Base-by-base conservation (phyloP, 2,888 invertebrate species). In the Parapristionchus giblindavisi region DNA sequence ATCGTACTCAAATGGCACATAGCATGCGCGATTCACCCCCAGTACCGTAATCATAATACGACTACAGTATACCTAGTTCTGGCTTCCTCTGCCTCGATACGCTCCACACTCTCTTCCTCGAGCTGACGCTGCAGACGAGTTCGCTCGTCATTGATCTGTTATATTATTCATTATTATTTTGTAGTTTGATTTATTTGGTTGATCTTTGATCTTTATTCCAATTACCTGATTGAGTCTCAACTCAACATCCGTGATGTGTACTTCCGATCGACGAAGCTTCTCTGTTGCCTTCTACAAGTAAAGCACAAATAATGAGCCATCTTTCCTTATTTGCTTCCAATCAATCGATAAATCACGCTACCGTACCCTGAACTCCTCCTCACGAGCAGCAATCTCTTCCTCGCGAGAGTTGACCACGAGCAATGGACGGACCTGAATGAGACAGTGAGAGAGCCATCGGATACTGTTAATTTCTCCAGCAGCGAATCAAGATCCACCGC, bases 321-420 rank as follows among this genome's bases (percentile, higher is more conserved):
- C 11, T 43, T 43, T 43, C 43, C 43, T 17, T 17, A 43, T 14
- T 43, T 43, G 43, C 17, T 8, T 14, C 43, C 6, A 54, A 54
- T n/a, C 6, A 54, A 54, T n/a, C 6, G 5, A 54, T n/a, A n/a
- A 93, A 90, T 88, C 94, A 43, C 11, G 32, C 27, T 88, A 84
- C 85, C 89, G 89, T 70, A 89, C 89, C 79, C 90, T 89, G 78
- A 99, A 90, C 90, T 99, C 99, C 88, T 96, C 95, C 89, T 99
- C 99, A 89, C 97, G 98, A 89, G 94, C 94, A 68, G 94, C 94
- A 48, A 99, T 90, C 89, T 97, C 96, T 90, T 98, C 98, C 89
- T 99, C 99, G 89, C 97, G 96, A 88, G 98, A 97, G 54, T 98
- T 98, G 21, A 99, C 86, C 84, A 96, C 95, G 65, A 99, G 91